A percentile compares a stretch with the other conserved stretches of the same genome.
These are phyloP conservation scores for Embiotoca jacksoni DNA, from an alignment of 2,113 vertebrate species.

Conservation along the genomic window DNA sequence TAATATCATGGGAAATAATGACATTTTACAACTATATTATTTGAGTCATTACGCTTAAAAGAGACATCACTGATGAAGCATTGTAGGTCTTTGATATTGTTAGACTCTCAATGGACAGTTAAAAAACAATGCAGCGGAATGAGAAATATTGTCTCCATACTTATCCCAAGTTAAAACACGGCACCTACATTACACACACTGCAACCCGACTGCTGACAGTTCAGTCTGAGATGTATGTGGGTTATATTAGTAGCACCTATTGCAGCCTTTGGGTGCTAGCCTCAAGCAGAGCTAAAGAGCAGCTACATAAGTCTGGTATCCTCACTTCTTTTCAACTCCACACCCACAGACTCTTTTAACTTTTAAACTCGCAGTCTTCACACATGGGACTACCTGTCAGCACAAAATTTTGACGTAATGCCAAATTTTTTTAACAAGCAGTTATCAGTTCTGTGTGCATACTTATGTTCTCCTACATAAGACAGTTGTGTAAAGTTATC, in stretches of 20 bases:
- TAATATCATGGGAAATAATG: not conserved
- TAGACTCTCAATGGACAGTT: not conserved
- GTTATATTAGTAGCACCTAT: not conserved
- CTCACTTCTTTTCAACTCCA: too few relatives aligned
- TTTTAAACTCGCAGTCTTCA: too few relatives aligned
- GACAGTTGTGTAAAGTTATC: not conserved
- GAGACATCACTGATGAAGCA: not conserved
- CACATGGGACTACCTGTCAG: too few relatives aligned
- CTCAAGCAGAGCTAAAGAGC: not conserved
- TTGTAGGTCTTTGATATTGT: not conserved
- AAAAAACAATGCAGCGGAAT: not conserved
- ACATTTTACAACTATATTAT: not conserved
- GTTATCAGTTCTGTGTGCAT: too few relatives aligned
- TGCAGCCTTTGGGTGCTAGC: not conserved
- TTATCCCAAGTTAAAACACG: not conserved
- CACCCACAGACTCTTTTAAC: not conserved
- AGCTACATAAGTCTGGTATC: not conserved
- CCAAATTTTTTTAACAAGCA: too few relatives aligned
- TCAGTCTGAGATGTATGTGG: not conserved
- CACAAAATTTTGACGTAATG: too few relatives aligned
- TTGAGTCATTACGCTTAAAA: not conserved
- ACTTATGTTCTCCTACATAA: not conserved
- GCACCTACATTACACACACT: not conserved
- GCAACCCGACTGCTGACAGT: not conserved
- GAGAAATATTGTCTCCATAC: not conserved